Percentiles rank a stretch among this genome's conserved stretches.
phyloP scores from a whole-genome alignment of 2,113 vertebrate species.

The Plotosus lineatus region DNA sequence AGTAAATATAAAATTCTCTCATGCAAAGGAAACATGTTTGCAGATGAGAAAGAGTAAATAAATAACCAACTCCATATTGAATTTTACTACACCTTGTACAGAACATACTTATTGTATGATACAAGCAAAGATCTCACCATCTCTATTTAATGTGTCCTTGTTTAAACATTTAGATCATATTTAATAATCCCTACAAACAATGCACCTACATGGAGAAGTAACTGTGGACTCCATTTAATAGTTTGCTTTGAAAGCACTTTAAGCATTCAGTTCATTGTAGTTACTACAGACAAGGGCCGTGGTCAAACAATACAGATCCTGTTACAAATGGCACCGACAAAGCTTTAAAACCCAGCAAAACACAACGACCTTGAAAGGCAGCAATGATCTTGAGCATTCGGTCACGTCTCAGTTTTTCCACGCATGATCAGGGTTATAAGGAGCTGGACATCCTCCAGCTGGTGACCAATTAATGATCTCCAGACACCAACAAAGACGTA shows the following conservation, averaged over 20 bases:
- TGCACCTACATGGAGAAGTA: neutral
- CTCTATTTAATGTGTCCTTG: neutral
- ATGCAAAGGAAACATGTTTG: neutral
- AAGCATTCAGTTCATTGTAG: neutral
- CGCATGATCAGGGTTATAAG: neutral
- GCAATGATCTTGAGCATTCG: neutral
- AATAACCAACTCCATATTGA: neutral
- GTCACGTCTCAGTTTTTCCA: neutral
- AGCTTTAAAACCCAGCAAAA: neutral
- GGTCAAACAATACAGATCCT: neutral
- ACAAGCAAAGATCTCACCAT: neutral
- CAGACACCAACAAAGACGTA: conserved; percentile 3
- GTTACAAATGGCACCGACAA: neutral
- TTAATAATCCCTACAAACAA: neutral
- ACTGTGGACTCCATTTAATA: neutral
- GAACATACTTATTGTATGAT: neutral
- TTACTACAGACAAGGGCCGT: neutral
- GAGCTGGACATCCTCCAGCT: conserved; percentile 26
- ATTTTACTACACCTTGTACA: neutral
- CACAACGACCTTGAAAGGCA: conserved; percentile 10
- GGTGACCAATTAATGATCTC: conserved; percentile 34
- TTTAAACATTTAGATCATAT: neutral
- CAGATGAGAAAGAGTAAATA: neutral
- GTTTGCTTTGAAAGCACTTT: neutral
- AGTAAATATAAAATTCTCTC: neutral